phyloP scores from a whole-genome alignment of 2,888 invertebrate species.

The Chaetogeoica ovagalla region DNA sequence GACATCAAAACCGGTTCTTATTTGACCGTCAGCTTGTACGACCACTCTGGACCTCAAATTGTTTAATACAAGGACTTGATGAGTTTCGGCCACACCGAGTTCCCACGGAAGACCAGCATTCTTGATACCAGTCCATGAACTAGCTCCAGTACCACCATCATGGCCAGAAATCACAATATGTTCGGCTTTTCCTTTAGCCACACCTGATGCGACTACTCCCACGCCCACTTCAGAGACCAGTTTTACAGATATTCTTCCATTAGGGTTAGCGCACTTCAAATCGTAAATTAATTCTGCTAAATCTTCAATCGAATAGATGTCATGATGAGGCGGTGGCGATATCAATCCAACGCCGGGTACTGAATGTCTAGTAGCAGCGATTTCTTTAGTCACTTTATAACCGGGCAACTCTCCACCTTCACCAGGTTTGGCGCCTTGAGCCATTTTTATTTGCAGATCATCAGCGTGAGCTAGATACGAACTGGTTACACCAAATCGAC shows the following conservation, averaged over 20 bases:
- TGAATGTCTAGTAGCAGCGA: conserved; percentile 92
- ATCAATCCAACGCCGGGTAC: conserved; percentile 96
- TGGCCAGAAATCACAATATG: conserved; percentile 98
- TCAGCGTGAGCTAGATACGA: conserved; percentile 96
- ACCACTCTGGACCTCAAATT: conserved; percentile 90
- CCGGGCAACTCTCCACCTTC: conserved; percentile 97
- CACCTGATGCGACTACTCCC: conserved; percentile 98
- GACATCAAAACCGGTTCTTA: conserved; percentile 94
- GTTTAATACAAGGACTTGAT: conserved; percentile 93
- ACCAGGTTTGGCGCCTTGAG: conserved; percentile 98
- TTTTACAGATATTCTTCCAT: conserved; percentile 94
- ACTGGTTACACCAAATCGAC: conserved; percentile 97
- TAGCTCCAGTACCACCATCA: conserved; percentile 98
- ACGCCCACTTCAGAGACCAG: conserved; percentile 98
- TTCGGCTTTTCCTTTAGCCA: conserved; percentile 97
- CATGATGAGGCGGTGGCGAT: conserved; percentile 99
- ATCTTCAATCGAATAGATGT: conserved; percentile 99
- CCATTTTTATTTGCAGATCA: conserved; percentile 99
- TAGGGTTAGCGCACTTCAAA: conserved; percentile 94
- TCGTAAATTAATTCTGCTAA: conserved; percentile 97
- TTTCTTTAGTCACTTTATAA: conserved; percentile 86
- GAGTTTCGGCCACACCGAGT: conserved; percentile 96
- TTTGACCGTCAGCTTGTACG: conserved; percentile 94
- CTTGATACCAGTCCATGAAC: conserved; percentile 99
- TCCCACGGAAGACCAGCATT: conserved; percentile 98